phyloP scores from a whole-genome alignment of 2,113 vertebrate species.

The Mustela lutreola region DNA sequence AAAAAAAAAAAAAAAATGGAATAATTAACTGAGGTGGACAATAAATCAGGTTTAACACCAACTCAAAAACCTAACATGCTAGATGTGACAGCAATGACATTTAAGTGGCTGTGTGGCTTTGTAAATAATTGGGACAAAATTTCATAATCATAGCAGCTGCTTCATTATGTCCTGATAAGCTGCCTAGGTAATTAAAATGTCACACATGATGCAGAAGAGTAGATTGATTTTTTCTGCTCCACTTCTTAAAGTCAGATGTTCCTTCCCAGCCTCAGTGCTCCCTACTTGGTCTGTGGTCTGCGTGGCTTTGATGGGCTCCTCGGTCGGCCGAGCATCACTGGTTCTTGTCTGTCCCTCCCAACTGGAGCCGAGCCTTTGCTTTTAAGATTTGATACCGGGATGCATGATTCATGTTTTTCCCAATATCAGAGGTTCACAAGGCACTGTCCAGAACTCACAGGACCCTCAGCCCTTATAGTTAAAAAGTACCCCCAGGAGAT shows the following conservation, averaged over 20 bases:
- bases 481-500: too few species aligned
- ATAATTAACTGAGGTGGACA: too few species aligned
- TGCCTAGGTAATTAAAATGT: conserved; percentile 79
- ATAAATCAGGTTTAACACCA: not conserved
- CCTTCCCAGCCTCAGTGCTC: conserved; percentile 56
- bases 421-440: not conserved
- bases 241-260: conserved; percentile 80
- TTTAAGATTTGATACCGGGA: not conserved
- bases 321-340: accelerated
- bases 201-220: conserved; percentile 68
- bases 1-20: not conserved
- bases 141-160: conserved; percentile 52
- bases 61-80: not conserved
- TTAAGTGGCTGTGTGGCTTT: not conserved
- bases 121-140: conserved; percentile 72
- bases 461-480: not conserved
- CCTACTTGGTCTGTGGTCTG: not conserved
- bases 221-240: conserved; percentile 85
- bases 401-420: not conserved
- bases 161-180: conserved; percentile 71
- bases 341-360: not conserved
- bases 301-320: accelerated
- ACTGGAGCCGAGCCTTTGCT: not conserved
- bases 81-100: not conserved
- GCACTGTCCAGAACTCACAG: not conserved